A percentile compares a stretch with the other conserved stretches of the same genome.
Evolutionary conservation across 2,888 invertebrate genomes (phyloP).

Genomic region (Brachyptera risi): DNA sequence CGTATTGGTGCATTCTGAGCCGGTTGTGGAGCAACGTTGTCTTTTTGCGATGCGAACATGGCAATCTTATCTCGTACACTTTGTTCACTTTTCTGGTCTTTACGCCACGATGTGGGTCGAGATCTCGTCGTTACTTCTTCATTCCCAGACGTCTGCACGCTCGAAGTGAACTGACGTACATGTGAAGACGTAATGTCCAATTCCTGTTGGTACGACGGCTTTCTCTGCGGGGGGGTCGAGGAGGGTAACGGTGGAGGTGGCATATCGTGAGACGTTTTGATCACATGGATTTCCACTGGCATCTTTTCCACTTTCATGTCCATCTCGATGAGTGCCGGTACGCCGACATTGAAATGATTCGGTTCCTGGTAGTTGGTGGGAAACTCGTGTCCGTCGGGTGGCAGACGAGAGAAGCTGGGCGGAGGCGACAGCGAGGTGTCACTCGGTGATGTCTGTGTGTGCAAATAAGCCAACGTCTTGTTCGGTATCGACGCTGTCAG

Average conservation of each 20-base stretch:
- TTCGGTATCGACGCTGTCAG: conserved; percentile 1
- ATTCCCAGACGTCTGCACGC: not conserved
- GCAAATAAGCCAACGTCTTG: not conserved
- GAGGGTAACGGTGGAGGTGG: conserved; percentile 42
- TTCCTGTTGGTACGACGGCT: not conserved
- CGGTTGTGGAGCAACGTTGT: not conserved
- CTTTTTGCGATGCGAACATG: conserved; percentile 57
- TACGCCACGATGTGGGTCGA: conserved; percentile 47
- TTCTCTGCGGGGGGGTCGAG: conserved; percentile 42
- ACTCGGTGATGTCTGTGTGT: not conserved
- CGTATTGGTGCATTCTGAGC: conserved; percentile 6
- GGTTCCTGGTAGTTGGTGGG: conserved; percentile 63
- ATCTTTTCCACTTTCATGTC: not conserved
- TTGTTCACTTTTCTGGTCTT: conserved; percentile 74
- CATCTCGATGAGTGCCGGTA: conserved; percentile 20
- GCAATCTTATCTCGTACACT: conserved; percentile 84
- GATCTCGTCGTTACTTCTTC: not conserved
- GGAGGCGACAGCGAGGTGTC: conserved; percentile 34
- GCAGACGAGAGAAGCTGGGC: conserved; percentile 60
- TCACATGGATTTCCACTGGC: not conserved
- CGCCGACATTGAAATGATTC: conserved; percentile 25
- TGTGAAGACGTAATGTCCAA: conserved; percentile 26
- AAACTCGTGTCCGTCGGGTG: conserved; percentile 80
- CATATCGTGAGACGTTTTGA: not conserved
- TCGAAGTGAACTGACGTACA: conserved; percentile 23